A percentile compares a stretch with the other conserved stretches of the same genome.
Evolutionary conservation across 2,888 invertebrate species (phyloP).

Genomic region (Julus scanicus): DNA sequence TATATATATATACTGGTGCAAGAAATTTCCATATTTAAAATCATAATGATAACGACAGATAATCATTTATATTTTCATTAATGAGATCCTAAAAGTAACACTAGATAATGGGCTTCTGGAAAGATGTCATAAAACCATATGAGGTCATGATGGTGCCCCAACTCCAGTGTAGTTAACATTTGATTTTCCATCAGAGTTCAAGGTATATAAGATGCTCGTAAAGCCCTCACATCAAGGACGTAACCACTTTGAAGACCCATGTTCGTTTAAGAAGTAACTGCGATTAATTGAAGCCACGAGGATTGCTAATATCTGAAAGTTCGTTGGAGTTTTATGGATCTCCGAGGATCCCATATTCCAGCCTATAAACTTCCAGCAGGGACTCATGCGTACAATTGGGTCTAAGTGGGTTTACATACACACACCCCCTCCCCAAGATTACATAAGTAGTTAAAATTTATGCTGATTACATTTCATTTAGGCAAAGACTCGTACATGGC

Average conservation of each 20-base stretch:
- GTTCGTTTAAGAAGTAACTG: conserved; percentile 29
- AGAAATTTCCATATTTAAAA: not conserved
- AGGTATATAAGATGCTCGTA: not conserved
- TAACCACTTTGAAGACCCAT: conserved; percentile 19
- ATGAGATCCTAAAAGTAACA: not conserved
- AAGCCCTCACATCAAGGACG: not conserved
- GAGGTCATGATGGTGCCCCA: not conserved
- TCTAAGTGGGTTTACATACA: not conserved
- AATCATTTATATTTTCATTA: conserved; percentile 41
- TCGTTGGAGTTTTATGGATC: not conserved
- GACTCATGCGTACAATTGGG: conserved; percentile 19
- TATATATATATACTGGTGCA: not conserved
- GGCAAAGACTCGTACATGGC: conserved; percentile 1
- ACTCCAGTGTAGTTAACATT: not conserved
- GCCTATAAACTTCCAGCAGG: conserved; percentile 5
- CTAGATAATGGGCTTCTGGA: not conserved
- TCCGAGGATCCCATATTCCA: conserved; percentile 23
- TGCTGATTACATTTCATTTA: conserved; percentile 35
- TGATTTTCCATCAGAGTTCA: conserved; percentile 2
- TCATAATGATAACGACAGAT: conserved; percentile 4
- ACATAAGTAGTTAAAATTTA: conserved; percentile 42
- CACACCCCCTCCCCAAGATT: not conserved
- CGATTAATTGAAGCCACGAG: conserved; percentile 42
- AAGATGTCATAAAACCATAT: not conserved
- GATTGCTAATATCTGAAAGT: conserved; percentile 31